Evolutionary conservation across 2,797 vertebrate species (phyloP), one percentile per base, ranked within the genome.

Genomic region (Macropus fuliginosus): DNA sequence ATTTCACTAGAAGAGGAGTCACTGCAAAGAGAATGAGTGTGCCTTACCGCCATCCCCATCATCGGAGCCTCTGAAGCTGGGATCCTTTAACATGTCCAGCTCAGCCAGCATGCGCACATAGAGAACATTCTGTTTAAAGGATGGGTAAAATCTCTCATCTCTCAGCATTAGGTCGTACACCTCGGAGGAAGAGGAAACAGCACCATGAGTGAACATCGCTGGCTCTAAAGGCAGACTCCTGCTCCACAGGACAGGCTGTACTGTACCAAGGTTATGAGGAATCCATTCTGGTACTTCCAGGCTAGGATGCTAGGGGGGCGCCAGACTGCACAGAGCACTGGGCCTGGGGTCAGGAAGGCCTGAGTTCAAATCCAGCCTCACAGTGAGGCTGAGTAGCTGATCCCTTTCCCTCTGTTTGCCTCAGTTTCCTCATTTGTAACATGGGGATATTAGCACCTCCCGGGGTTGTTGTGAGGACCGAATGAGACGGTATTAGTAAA

Each of bases 21-120:
- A 55, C 18, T 21, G 56, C 5, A 28, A 57, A 0, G 28, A 29
- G 56, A 57, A 29, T 28, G 27, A 8, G 56, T 11, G 9, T 46
- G 91, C 52, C 98, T 98, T 97, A 99, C 99, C 99, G 98, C 98
- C 99, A 54, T 99, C 99, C 0, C 99, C 99, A 40, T 99, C 99
- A 89, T 99, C 99, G 8, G 99, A 99, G 52, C 99, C 99, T 97
- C 99, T 99, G 98, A 99, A 99, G 98, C 99, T 99, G 3, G 99
- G 99, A 98, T 99, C 99, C 97, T 99, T 99, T 97, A 99, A 98
- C 99, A 99, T 99, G 98, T 99, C 99, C 97, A 99, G 98, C 98
- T 99, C 99, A 10, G 99, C 99, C 54, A 99, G 98, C 99, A 99
- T 99, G 81, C 99, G 99, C 31, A 99, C 99, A 40, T 99, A 99